Percentiles rank a stretch among this genome's conserved stretches.
Evolutionary conservation across 2,888 invertebrate genomes (phyloP).

Genomic region (Heliconius erato): DNA sequence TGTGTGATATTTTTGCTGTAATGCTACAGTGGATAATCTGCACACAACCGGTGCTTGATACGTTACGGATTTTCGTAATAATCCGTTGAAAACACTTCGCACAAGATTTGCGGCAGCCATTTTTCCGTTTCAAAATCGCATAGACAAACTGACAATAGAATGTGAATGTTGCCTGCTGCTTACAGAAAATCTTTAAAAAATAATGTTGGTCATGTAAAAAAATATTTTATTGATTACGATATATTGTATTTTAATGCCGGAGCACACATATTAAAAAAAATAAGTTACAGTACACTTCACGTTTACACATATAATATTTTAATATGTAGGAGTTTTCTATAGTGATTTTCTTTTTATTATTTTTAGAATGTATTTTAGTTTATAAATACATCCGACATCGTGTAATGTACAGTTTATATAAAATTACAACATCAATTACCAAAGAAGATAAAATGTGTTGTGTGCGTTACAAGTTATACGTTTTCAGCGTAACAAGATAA

Average conservation of each 20-base stretch:
- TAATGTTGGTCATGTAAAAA: not conserved
- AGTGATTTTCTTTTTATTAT: no score
- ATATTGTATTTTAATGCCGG: not conserved
- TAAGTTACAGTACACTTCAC: no score
- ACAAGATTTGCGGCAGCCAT: constrained; percentile 82
- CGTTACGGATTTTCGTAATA: constrained; percentile 76
- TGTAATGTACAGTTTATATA: no score
- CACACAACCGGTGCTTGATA: constrained; percentile 76
- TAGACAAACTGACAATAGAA: constrained; percentile 55
- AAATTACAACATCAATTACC: no score
- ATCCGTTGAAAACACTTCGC: constrained; percentile 79
- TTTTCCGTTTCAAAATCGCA: constrained; percentile 65
- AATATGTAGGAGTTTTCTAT: no score
- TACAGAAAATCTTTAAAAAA: constrained; percentile 4
- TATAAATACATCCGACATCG: no score
- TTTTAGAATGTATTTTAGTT: no score
- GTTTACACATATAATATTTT: no score
- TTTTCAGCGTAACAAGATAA: no score
- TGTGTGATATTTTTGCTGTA: constrained; percentile 74
- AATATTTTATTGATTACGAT: not conserved
- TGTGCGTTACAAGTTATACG: no score
- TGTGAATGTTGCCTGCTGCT: constrained; percentile 22
- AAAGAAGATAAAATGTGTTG: no score
- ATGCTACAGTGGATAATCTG: constrained; percentile 75
- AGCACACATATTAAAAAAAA: not conserved